Percentiles rank a stretch among this genome's conserved stretches.
Conservation (phyloP, 2,113 vertebrate species). For the Psittacus erithacus region DNA sequence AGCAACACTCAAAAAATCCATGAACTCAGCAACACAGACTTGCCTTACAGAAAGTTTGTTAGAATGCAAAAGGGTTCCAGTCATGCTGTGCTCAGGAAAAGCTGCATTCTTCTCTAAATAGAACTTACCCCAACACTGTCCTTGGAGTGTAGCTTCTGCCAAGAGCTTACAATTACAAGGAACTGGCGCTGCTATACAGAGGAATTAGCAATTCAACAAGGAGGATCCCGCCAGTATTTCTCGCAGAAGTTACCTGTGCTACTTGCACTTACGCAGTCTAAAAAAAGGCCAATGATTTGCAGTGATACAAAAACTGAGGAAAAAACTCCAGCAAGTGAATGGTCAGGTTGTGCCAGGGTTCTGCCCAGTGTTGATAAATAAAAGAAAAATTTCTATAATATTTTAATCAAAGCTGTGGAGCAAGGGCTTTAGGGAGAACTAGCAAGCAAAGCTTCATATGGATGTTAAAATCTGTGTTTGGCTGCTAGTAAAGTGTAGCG, state of each 20-base stretch:
- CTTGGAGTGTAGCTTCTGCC: not conserved
- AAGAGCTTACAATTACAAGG: conserved; percentile 10
- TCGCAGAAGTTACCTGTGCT: not conserved
- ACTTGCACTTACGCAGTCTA: not conserved
- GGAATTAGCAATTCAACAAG: conserved; percentile 32
- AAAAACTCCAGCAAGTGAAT: not conserved
- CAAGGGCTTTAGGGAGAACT: not conserved
- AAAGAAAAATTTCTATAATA: not conserved
- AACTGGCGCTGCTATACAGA: not conserved
- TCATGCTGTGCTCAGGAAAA: not conserved
- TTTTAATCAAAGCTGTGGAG: not conserved
- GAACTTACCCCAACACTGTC: not conserved
- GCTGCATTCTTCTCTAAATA: not conserved
- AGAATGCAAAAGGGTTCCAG: not conserved
- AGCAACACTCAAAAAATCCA: not conserved
- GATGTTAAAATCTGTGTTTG: not conserved
- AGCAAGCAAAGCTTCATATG: not conserved
- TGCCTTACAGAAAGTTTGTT: not conserved
- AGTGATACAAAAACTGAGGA: not conserved
- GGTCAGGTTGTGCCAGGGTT: not conserved
- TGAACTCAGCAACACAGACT: not conserved
- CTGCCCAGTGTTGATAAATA: not conserved
- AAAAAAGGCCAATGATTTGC: not conserved
- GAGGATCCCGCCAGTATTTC: not conserved
- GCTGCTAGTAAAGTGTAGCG: fast-evolving